Percentiles rank a stretch among this genome's conserved stretches.
Evolutionary conservation across 1,140 invertebrate species (phyloP).

Genomic region (Diorhabda carinulata): DNA sequence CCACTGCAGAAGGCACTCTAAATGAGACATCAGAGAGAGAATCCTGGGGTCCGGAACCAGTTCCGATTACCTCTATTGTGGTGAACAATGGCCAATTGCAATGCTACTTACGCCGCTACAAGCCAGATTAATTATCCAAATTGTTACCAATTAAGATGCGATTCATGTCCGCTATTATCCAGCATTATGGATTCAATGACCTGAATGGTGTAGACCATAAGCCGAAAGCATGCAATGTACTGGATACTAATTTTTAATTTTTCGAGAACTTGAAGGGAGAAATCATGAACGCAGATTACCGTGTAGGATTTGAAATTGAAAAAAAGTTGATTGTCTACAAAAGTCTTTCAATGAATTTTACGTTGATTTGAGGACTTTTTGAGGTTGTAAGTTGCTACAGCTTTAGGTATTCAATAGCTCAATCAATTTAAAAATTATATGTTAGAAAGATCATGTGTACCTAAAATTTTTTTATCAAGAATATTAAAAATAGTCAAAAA

Average conservation of each 20-base stretch:
- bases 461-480: too few species aligned
- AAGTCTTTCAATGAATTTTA: too few species aligned
- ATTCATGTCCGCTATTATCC: conserved; percentile 46
- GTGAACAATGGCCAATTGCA: conserved; percentile 47
- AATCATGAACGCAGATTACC: too few species aligned
- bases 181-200: conserved; percentile 32
- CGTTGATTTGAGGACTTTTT: too few species aligned
- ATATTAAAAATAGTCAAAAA: too few species aligned
- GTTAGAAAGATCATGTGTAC: too few species aligned
- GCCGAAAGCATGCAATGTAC: not conserved
- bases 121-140: conserved; percentile 51
- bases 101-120: conserved; percentile 46
- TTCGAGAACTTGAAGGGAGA: not conserved
- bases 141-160: conserved; percentile 52
- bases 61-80: conserved; percentile 48
- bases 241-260: conserved; percentile 3
- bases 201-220: conserved; percentile 13
- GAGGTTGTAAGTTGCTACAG: too few species aligned
- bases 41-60: conserved; percentile 38
- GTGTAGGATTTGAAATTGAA: too few species aligned
- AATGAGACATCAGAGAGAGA: conserved; percentile 41
- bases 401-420: too few species aligned
- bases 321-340: too few species aligned
- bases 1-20: conserved; percentile 34
- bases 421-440: too few species aligned